Evolutionary conservation across 2,113 vertebrate genomes (phyloP), one percentile per base, ranked within the genome.

Genomic region (Tetraodon nigroviridis): DNA sequence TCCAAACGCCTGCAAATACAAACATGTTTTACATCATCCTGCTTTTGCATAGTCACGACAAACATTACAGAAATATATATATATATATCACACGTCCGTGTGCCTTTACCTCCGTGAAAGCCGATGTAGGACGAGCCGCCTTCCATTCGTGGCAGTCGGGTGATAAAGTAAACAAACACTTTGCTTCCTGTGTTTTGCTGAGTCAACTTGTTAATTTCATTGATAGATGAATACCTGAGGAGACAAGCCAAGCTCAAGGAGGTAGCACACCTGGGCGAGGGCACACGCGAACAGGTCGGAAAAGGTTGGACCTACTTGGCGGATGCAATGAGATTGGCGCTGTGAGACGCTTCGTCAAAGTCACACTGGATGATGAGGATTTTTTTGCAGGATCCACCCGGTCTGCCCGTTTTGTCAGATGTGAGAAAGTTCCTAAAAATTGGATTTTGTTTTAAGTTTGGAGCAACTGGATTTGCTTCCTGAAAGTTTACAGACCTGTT

Each of bases 341-440:
- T 92, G 13, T 85, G 90, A 20, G 81, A 83, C 2, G 84, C 89
- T 46, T 94, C 92, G 54, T 94, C 91, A 71, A 94, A 97, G 76
- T 96, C 93, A 10, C 90, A 90, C 82, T 99, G 96, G 85, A 99
- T 90, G 67, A 99, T 90, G 6, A 99, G 92, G 65, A 95, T 78
- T 82, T 91, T 93, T 76, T 83, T 85, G 40, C 80, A 74, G 19
- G 79, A 51, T 51, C 45, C 62, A 22, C 48, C 13, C 2, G 68
- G 19, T 5, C 58, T 56, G 41, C 21, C 18, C 48, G 40, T 24
- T 51, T 37, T 63, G 21, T 44, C 53, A 60, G 55, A 24, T 29
- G 71, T 84, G 15, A 98, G 85, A 70, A 91, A 93, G 67, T 83
- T 74, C 91, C 98, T 78, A 56, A 51, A 54, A 77, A 6, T 67